Percentiles rank a stretch among this genome's conserved stretches.
Evolutionary conservation across 2,113 vertebrate species (phyloP).

Genomic region (Garra rufa): DNA sequence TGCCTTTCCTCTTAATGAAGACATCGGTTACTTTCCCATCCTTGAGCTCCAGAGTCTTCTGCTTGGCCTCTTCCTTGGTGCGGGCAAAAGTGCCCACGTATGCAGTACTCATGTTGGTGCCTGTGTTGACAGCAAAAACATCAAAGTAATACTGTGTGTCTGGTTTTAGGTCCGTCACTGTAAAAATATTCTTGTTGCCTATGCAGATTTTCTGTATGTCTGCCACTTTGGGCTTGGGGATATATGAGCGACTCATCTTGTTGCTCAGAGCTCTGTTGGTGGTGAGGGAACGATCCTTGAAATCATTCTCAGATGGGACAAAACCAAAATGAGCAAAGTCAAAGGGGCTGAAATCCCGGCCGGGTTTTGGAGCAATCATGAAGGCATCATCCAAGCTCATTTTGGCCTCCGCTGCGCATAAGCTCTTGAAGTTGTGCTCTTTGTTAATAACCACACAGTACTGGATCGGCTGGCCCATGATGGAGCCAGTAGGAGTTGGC

Average conservation of each 20-base stretch:
- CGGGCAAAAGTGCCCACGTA: slow-evolving; percentile 95
- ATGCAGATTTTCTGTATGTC: slow-evolving; percentile 92
- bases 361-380: slow-evolving; percentile 91
- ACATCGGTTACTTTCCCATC: slow-evolving; percentile 91
- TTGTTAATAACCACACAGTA: slow-evolving; percentile 96
- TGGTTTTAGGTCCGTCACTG: slow-evolving; percentile 90
- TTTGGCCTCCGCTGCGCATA: slow-evolving; percentile 93
- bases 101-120: slow-evolving; percentile 91
- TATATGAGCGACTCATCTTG: slow-evolving; percentile 78
- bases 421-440: slow-evolving; percentile 98
- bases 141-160: slow-evolving; percentile 98
- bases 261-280: slow-evolving; percentile 59
- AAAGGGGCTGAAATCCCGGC: slow-evolving; percentile 93
- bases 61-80: slow-evolving; percentile 92
- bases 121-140: slow-evolving; percentile 88
- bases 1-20: slow-evolving; percentile 90
- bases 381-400: slow-evolving; percentile 86
- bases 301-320: slow-evolving; percentile 77
- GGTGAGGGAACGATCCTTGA: slow-evolving; percentile 78
- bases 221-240: slow-evolving; percentile 73
- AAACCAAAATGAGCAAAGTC: slow-evolving; percentile 97
- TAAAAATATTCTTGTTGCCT: slow-evolving; percentile 95
- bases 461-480: slow-evolving; percentile 89
- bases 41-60: slow-evolving; percentile 92
- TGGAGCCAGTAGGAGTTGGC: slow-evolving; percentile 87